Conservation (phyloP, 2,113 vertebrate genomes). For the Onychostruthus taczanowskii region DNA sequence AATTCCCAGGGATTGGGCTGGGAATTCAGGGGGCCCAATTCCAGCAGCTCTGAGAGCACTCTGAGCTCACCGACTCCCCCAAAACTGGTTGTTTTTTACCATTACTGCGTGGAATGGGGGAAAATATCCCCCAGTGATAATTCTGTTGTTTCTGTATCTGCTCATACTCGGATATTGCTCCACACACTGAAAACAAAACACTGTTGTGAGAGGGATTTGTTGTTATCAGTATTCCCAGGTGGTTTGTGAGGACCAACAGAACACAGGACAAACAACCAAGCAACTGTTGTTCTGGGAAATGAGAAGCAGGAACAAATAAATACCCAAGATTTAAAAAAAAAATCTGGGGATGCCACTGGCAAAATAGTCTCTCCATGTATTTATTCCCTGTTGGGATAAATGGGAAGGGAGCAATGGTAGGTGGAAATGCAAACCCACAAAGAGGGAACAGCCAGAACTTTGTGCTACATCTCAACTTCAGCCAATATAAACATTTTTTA, state of each 20-base stretch:
- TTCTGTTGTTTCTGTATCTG: accelerated
- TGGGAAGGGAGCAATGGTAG: accelerated
- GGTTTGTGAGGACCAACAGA: neutral
- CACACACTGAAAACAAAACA: neutral
- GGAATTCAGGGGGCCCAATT: neutral
- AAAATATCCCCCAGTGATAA: neutral
- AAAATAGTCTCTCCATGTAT: neutral
- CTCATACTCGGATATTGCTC: neutral
- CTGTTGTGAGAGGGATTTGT: neutral
- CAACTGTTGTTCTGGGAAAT: neutral
- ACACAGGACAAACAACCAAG: neutral
- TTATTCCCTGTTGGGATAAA: neutral
- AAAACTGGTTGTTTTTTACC: neutral
- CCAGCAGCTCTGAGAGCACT: neutral
- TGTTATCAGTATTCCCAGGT: neutral
- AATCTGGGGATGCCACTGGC: neutral
- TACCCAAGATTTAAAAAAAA: neutral
- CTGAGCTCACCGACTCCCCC: neutral
- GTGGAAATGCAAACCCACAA: neutral
- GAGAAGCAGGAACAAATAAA: neutral
- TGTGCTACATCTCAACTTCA: neutral
- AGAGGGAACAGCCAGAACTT: neutral
- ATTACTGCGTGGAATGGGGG: neutral
- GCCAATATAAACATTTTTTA: accelerated
- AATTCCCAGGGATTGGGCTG: neutral